phyloP scores from a whole-genome alignment of 64 coral and sea anemone genomes.

The Porites australiensis region DNA sequence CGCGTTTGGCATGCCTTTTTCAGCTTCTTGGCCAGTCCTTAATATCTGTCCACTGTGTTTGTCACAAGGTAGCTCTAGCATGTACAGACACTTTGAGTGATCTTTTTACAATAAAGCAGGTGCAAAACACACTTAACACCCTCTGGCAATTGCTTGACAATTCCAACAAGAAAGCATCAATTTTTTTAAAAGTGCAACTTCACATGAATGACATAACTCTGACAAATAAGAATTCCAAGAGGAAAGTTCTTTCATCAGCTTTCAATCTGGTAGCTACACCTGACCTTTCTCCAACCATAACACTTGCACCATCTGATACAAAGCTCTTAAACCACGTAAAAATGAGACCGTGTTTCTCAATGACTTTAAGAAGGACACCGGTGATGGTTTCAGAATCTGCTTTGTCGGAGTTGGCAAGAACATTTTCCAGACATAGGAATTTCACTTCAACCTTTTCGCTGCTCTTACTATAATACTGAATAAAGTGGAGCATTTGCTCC shows the following conservation, averaged over 20 bases:
- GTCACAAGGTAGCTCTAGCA: too few species aligned
- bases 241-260: constrained; percentile 10
- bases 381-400: neutral
- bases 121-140: too few species aligned
- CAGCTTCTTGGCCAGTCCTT: too few species aligned
- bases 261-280: constrained; percentile 14
- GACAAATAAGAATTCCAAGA: too few species aligned
- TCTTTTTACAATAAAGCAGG: too few species aligned
- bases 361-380: constrained; percentile 14
- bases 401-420: neutral
- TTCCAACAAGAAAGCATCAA: too few species aligned
- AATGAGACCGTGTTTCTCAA: constrained; percentile 5
- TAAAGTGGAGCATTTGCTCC: neutral
- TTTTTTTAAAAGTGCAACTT: too few species aligned
- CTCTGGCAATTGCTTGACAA: too few species aligned
- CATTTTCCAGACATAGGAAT: neutral
- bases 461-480: constrained; percentile 2
- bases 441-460: constrained; percentile 15
- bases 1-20: too few species aligned
- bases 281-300: constrained; percentile 16
- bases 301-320: neutral
- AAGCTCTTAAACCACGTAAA: constrained; percentile 3
- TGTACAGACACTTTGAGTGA: too few species aligned
- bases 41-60: too few species aligned
- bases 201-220: too few species aligned